A percentile compares a stretch with the other conserved stretches of the same genome.
Evolutionary conservation across 53 echinoderm and acorn worm species (phyloP).

Genomic region (Echinometra lucunter): DNA sequence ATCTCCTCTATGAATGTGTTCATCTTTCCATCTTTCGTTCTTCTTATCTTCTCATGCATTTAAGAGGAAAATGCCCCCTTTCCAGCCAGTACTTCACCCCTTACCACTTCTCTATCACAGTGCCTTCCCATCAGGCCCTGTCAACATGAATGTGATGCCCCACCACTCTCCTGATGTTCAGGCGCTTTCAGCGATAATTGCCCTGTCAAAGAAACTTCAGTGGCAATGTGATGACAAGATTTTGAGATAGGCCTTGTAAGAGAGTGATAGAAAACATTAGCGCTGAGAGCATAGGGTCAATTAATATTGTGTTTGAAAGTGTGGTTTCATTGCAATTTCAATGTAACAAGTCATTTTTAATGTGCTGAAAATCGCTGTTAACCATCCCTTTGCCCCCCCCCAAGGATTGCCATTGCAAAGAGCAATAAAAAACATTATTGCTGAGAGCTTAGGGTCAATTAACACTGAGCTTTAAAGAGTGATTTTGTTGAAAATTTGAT

Average conservation of each 20-base stretch:
- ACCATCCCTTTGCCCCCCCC: no score
- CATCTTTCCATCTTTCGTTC: background rate
- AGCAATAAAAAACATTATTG: background rate
- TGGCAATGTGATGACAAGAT: background rate
- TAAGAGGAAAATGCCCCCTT: no score
- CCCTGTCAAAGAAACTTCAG: background rate
- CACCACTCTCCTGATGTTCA: conserved; percentile 7
- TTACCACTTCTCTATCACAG: background rate
- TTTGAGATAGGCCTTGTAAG: conserved; percentile 3
- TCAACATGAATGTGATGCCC: background rate
- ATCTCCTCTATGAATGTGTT: no score
- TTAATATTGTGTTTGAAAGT: background rate
- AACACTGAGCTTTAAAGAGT: background rate
- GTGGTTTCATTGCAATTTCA: conserved; percentile 7
- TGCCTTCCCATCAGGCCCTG: background rate
- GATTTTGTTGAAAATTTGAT: background rate
- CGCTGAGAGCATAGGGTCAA: background rate
- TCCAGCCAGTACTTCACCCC: background rate
- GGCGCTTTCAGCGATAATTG: conserved; percentile 13
- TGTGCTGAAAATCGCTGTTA: background rate
- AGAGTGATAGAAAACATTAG: background rate
- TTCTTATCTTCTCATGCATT: no score
- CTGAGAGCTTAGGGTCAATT: background rate
- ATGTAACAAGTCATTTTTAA: conserved; percentile 10
- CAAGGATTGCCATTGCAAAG: background rate